A percentile compares a stretch with the other conserved stretches of the same genome.
Evolutionary conservation across 2,888 invertebrate species (phyloP).

Genomic region (Cyaniris semiargus): DNA sequence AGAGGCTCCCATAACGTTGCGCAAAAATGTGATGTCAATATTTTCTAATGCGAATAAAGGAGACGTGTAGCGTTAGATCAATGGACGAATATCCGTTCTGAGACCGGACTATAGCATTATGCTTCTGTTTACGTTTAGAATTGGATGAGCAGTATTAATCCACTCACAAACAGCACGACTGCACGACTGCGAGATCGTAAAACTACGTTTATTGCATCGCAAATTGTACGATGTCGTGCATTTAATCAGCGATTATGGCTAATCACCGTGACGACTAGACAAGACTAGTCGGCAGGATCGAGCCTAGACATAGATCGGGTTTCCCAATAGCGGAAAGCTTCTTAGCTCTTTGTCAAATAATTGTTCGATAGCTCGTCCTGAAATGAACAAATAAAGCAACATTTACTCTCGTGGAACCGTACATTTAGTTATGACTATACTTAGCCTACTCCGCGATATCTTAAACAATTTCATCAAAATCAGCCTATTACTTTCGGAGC

Average conservation of each 20-base stretch:
- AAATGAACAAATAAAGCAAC: background rate
- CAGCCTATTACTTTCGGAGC: background rate
- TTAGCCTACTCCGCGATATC: too few relatives aligned
- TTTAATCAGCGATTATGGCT: background rate
- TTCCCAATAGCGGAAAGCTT: background rate
- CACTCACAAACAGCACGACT: background rate
- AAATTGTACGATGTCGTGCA: background rate
- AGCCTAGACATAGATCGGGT: background rate
- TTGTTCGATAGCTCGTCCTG: background rate
- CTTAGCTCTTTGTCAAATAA: background rate
- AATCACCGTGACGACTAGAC: constrained; percentile 2
- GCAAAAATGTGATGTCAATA: too few relatives aligned
- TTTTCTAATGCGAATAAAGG: too few relatives aligned
- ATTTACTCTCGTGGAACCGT: too few relatives aligned
- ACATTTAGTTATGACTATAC: too few relatives aligned
- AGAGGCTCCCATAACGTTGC: too few relatives aligned
- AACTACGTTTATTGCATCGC: background rate
- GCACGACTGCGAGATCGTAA: background rate
- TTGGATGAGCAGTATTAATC: background rate
- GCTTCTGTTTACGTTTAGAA: too few relatives aligned
- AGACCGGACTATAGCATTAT: too few relatives aligned
- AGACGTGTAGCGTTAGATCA: too few relatives aligned
- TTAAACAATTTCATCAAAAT: background rate
- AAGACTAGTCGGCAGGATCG: background rate
- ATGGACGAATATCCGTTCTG: too few relatives aligned